phyloP scores from a whole-genome alignment of 2,113 vertebrate genomes.

The Urocitellus parryii region DNA sequence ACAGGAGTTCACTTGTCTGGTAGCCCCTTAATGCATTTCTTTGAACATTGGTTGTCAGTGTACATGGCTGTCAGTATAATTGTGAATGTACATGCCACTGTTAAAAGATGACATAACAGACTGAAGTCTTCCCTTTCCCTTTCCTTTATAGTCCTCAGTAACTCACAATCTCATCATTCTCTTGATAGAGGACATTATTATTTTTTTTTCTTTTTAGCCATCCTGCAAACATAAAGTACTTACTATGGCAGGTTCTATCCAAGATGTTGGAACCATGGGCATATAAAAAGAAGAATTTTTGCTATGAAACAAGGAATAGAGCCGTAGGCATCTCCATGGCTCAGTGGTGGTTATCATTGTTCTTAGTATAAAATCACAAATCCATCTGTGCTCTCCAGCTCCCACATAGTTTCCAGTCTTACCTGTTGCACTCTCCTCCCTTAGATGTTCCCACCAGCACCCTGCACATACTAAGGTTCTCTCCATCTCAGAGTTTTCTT shows the following conservation, averaged over 20 bases:
- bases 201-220: background rate
- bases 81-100: background rate
- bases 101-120: background rate
- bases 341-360: background rate
- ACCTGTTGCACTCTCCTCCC: rapidly evolving
- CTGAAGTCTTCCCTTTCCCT: background rate
- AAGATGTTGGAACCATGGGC: background rate
- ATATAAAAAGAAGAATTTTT: background rate
- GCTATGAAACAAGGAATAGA: background rate
- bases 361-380: background rate
- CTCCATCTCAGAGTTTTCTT: background rate
- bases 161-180: background rate
- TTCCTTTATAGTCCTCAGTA: background rate
- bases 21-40: background rate
- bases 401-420: background rate
- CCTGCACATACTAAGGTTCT: rapidly evolving
- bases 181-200: background rate
- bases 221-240: background rate
- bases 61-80: background rate
- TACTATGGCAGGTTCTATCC: background rate
- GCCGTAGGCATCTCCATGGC: background rate
- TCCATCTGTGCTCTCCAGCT: background rate
- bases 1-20: background rate
- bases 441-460: background rate
- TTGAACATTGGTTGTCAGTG: background rate